Evolutionary conservation across 2,113 vertebrate genomes (phyloP), one percentile per base, ranked within the genome.

Genomic region (Okapia johnstoni): DNA sequence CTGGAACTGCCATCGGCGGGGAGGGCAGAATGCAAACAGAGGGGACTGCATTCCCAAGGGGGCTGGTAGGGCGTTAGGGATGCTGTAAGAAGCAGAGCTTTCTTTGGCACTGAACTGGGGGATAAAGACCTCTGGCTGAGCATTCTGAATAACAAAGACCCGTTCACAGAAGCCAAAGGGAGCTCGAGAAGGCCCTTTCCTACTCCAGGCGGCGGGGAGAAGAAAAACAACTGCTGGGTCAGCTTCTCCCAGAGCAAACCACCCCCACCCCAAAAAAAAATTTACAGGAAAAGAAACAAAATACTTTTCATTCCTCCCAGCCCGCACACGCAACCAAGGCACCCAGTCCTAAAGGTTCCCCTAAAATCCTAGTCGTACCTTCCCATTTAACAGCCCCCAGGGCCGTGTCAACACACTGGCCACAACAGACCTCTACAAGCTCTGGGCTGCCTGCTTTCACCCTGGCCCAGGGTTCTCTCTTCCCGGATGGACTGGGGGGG

Each of bases 1-100:
- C 21, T 14, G 15, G 52, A n/a, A 43, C 3, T 57, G n/a, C 23
- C 7, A 12, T n/a, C 1, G 23, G 15, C 60, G 60, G 14, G 46
- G 52, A 21, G 0, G 63, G 85, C 48, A 89, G 46, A 57, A 46
- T 16, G 55, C 15, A 17, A 36, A 54, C 77, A 15, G 0, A 11
- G 16, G 19, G 15, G 36, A 10, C 25, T 13, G 28, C 0, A 7
- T 5, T 30, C 55, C 70, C 3, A 4, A 0, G 9, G 14, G 52
- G 16, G 3, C 19, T 15, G 6, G 5, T 1, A 40, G 2, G 25
- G 11, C 0, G 43, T 40, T 1, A 46, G 12, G 40, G 55, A 57
- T 6, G 21, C 11, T 14, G 17, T 0, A 3, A 36, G 55, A 15
- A 50, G 57, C n/a, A n/a, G 7, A n/a, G 54, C 63, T 91, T 48